phyloP scores from a whole-genome alignment of 2,113 vertebrate genomes.

The Merops nubicus region DNA sequence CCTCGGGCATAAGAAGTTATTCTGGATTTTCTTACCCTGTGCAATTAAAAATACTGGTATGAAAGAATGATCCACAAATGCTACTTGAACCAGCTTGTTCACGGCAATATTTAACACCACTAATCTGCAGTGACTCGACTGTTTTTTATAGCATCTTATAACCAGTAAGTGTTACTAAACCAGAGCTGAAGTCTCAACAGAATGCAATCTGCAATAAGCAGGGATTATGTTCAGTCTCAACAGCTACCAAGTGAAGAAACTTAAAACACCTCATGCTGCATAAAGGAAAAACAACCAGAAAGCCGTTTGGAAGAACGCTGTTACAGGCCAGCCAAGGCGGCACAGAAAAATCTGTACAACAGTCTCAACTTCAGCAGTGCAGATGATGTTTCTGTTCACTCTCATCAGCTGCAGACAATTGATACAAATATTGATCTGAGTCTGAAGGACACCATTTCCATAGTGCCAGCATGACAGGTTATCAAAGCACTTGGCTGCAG shows the following conservation, averaged over 20 bases:
- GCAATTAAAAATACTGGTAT: not conserved
- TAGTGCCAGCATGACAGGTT: not conserved
- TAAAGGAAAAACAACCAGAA: not conserved
- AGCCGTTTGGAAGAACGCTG: not conserved
- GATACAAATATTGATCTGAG: slow-evolving; percentile 54
- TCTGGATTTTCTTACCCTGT: not conserved
- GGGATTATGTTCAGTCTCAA: not conserved
- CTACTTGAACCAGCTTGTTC: not conserved
- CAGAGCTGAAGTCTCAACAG: not conserved
- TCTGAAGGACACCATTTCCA: slow-evolving; percentile 52
- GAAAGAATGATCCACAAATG: not conserved
- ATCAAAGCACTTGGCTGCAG: slow-evolving; percentile 43
- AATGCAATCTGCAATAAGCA: not conserved
- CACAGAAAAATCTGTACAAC: not conserved
- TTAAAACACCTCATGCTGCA: not conserved
- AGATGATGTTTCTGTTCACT: not conserved
- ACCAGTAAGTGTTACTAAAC: not conserved
- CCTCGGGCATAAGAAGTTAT: not conserved
- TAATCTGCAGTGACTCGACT: not conserved
- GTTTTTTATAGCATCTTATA: not conserved
- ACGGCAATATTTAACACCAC: not conserved
- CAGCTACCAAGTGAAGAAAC: not conserved
- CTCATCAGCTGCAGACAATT: slow-evolving; percentile 45
- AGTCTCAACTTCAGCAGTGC: not conserved
- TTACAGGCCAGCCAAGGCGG: not conserved